Conservation (phyloP, 2,888 invertebrate genomes). For the Aplocera efformata region DNA sequence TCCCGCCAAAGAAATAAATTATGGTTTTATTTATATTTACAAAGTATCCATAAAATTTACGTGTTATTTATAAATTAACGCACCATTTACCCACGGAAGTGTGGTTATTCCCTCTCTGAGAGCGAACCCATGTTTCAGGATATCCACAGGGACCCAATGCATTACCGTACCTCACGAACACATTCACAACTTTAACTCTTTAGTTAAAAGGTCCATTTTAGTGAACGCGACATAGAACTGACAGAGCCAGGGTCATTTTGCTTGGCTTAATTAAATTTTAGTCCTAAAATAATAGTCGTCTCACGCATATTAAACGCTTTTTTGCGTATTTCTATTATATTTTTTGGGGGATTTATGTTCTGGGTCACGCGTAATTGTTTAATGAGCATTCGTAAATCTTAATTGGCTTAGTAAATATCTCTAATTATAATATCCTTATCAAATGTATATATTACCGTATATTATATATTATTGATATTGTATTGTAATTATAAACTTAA, state of each 20-base stretch:
- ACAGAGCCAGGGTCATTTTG: constrained; percentile 27
- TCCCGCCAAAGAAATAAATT: neutral
- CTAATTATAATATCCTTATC: too few relatives aligned
- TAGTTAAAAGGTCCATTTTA: constrained; percentile 17
- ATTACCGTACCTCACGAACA: constrained; percentile 27
- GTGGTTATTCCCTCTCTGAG: constrained; percentile 35
- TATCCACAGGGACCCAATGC: constrained; percentile 29
- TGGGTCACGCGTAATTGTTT: neutral
- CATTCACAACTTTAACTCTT: constrained; percentile 12
- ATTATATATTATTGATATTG: constrained; percentile 1
- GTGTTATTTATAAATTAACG: constrained; percentile 36
- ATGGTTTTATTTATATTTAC: constrained; percentile 13
- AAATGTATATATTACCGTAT: too few relatives aligned
- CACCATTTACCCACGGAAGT: constrained; percentile 34
- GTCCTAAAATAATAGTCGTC: constrained; percentile 47
- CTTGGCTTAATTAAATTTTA: constrained; percentile 39
- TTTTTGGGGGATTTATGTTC: constrained; percentile 10
- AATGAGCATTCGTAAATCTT: constrained; percentile 1
- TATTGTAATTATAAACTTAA: too few relatives aligned
- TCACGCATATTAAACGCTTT: constrained; percentile 25
- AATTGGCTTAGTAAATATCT: too few relatives aligned
- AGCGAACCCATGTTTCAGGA: constrained; percentile 49
- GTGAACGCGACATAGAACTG: constrained; percentile 9
- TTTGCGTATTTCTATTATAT: constrained; percentile 25
- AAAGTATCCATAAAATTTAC: constrained; percentile 18